These are phyloP conservation scores for Labia minor DNA, from an alignment of 2,888 invertebrate species.

Conservation along the genomic window DNA sequence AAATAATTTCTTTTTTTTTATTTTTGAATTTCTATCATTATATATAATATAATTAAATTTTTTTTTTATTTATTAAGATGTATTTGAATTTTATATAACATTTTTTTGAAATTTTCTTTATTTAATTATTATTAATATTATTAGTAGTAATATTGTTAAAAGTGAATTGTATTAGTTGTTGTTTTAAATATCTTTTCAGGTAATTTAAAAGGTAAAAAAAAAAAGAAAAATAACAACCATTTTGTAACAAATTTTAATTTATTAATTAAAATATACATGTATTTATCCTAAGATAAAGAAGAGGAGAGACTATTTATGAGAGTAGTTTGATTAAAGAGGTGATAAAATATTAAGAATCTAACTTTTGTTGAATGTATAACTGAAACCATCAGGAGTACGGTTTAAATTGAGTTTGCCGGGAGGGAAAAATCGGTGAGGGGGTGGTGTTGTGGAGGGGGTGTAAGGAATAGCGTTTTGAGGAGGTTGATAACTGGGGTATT, in stretches of 20 bases:
- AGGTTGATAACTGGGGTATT: conserved; percentile 43
- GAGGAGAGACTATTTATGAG: neutral
- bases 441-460: conserved; percentile 45
- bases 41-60: no score
- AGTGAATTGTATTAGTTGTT: no score
- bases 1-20: no score
- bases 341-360: conserved; percentile 28
- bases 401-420: conserved; percentile 77
- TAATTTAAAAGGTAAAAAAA: no score
- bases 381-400: conserved; percentile 78
- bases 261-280: neutral
- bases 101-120: no score
- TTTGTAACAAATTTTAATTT: neutral
- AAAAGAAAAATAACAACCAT: neutral
- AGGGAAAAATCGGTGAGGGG: conserved; percentile 66
- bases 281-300: no score
- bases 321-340: neutral
- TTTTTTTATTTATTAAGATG: no score
- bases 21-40: no score
- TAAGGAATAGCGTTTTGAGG: conserved; percentile 33
- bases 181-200: neutral
- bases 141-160: no score
- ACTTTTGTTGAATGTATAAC: conserved; percentile 69
- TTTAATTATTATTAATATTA: no score
- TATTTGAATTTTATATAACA: no score